Conservation (phyloP, 1,140 invertebrate species). For the Chlorops oryzae region DNA sequence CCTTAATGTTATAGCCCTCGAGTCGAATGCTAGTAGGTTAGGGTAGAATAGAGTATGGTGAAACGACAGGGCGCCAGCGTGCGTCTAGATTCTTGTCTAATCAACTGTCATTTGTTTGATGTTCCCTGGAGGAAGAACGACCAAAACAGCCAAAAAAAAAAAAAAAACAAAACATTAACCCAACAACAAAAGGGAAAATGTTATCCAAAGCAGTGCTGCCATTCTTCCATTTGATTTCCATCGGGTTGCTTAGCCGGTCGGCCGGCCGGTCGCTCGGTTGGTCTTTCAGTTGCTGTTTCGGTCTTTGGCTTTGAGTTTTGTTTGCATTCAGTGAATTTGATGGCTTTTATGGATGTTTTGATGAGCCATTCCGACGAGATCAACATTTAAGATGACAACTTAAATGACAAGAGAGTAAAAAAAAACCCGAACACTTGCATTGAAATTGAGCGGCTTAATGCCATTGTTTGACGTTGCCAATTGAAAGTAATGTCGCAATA, state of each 20-base stretch:
- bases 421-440: too few species aligned
- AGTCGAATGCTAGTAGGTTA: too few species aligned
- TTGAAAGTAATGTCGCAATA: too few species aligned
- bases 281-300: too few species aligned
- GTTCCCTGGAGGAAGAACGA: conserved; percentile 41
- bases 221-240: conserved; percentile 24
- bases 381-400: conserved; percentile 45
- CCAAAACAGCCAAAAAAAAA: conserved; percentile 10
- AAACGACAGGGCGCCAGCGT: conserved; percentile 11
- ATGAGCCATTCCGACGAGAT: conserved; percentile 34
- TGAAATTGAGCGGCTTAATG: too few species aligned
- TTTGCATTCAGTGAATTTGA: conserved; percentile 46
- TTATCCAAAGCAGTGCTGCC: conserved; percentile 12
- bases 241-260: conserved; percentile 23
- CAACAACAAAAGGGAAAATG: too few species aligned
- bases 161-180: too few species aligned
- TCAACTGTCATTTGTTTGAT: conserved; percentile 48
- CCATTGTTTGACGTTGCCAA: too few species aligned
- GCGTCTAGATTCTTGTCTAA: conserved; percentile 45
- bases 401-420: too few species aligned
- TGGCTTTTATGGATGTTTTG: conserved; percentile 37
- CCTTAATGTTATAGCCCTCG: too few species aligned
- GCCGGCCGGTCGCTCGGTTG: conserved; percentile 19
- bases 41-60: too few species aligned
- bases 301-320: too few species aligned